These are phyloP conservation scores for Pterocles burchelli DNA, from an alignment of 2,113 vertebrate species.

Conservation along the genomic window DNA sequence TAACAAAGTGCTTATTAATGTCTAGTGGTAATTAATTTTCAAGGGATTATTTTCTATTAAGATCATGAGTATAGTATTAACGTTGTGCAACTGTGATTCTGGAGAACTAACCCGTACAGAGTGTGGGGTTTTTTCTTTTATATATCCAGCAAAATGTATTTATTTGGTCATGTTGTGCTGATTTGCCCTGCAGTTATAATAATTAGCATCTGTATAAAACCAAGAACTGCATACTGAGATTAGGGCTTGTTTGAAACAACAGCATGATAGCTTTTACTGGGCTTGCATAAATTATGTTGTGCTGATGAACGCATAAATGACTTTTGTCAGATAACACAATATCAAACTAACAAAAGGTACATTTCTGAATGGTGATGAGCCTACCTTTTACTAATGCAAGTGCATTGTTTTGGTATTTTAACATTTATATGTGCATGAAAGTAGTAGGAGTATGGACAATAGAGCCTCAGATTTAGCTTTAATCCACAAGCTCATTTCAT, in stretches of 20 bases:
- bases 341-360: background rate
- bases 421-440: background rate
- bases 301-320: background rate
- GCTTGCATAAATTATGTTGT: background rate
- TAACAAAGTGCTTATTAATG: slow-evolving; percentile 64
- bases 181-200: background rate
- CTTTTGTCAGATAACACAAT: background rate
- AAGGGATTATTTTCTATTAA: slow-evolving; percentile 65
- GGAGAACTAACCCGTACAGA: background rate
- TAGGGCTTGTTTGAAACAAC: background rate
- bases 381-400: background rate
- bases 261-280: background rate
- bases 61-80: slow-evolving; percentile 38
- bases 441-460: background rate
- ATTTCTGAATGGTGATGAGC: background rate
- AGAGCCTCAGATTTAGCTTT: background rate
- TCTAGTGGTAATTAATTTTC: slow-evolving; percentile 64
- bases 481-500: background rate
- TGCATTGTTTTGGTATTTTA: background rate
- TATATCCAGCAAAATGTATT: background rate
- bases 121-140: background rate
- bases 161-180: background rate
- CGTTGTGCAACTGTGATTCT: background rate
- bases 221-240: background rate
- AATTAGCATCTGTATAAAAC: background rate